Evolutionary conservation across 2,888 invertebrate genomes (phyloP).

Genomic region (Poecilobothrus nobilitatus): DNA sequence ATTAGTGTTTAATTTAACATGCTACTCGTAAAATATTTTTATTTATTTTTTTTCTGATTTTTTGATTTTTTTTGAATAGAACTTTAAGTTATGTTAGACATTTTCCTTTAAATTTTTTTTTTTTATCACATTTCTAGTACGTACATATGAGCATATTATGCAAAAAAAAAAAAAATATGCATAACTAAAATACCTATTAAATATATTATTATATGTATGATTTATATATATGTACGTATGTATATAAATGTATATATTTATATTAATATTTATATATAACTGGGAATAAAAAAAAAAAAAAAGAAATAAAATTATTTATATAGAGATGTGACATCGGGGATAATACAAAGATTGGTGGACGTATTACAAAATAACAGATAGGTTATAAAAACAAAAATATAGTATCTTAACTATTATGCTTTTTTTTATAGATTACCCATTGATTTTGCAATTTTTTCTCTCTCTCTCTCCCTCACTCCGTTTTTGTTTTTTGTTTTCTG

Average conservation of each 20-base stretch:
- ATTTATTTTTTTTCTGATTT: too few relatives aligned
- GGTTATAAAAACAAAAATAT: too few relatives aligned
- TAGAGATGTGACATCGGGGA: not conserved
- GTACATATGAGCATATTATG: not conserved
- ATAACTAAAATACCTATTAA: not conserved
- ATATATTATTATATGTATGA: too few relatives aligned
- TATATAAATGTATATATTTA: not conserved
- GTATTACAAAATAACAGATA: too few relatives aligned
- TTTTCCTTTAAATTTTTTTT: not conserved
- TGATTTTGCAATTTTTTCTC: too few relatives aligned
- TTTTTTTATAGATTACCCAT: too few relatives aligned
- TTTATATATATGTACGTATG: not conserved
- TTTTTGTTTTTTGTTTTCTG: too few relatives aligned
- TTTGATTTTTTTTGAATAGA: not conserved
- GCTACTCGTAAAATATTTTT: slow-evolving; percentile 19
- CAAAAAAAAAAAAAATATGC: not conserved
- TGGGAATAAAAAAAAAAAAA: too few relatives aligned
- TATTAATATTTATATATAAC: too few relatives aligned
- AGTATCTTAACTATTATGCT: too few relatives aligned
- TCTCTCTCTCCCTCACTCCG: too few relatives aligned
- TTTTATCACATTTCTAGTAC: not conserved
- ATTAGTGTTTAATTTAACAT: slow-evolving; percentile 32
- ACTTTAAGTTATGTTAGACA: not conserved
- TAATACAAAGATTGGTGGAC: not conserved
- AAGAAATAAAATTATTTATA: not conserved